Conservation (phyloP, 1,140 invertebrate species). For the Pinna nobilis region DNA sequence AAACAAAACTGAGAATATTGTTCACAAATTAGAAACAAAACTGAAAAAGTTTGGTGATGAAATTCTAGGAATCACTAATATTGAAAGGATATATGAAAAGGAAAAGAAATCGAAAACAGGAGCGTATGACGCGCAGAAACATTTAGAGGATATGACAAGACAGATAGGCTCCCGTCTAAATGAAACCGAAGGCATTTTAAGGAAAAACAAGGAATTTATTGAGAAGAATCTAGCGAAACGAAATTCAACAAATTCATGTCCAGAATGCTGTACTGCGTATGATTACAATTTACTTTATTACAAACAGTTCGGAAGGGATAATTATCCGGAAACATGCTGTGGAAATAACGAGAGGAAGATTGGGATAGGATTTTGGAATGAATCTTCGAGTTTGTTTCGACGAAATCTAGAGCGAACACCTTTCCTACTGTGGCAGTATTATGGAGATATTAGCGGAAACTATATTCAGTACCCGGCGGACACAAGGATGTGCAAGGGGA, state of each 20-base stretch:
- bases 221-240: conserved; percentile 7
- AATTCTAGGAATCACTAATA: conserved; percentile 12
- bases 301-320: background rate
- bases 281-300: background rate
- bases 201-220: conserved; percentile 14
- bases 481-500: conserved; percentile 1
- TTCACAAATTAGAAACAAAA: background rate
- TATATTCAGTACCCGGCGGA: conserved; percentile 33
- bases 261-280: background rate
- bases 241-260: background rate
- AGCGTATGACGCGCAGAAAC: background rate
- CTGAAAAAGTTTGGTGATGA: conserved; percentile 4
- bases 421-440: conserved; percentile 29
- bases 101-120: conserved; percentile 1
- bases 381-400: background rate
- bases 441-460: conserved; percentile 24
- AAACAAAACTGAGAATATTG: background rate
- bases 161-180: background rate
- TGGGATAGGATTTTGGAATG: background rate
- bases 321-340: background rate
- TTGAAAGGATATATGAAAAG: conserved; percentile 27
- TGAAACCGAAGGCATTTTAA: conserved; percentile 4
- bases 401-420: conserved; percentile 5
- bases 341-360: background rate
- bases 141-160: background rate